phyloP scores from a whole-genome alignment of 2,888 invertebrate species.

The Allolobophora icterica region DNA sequence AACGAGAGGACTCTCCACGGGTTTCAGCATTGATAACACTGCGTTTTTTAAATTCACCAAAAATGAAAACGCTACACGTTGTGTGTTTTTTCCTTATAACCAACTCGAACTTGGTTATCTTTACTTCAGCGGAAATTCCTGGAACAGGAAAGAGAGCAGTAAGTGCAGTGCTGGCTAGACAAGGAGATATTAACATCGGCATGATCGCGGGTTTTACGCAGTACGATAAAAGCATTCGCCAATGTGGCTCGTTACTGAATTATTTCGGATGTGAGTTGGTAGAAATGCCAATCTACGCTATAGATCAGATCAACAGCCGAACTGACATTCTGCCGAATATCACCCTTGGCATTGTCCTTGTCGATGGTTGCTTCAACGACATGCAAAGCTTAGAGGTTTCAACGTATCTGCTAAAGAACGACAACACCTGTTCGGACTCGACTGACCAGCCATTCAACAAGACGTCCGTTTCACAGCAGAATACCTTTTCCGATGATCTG shows the following conservation, averaged over 20 bases:
- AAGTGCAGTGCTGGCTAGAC: not conserved
- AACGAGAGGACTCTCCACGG: not conserved
- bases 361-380: conserved; percentile 3
- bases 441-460: not conserved
- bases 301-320: not conserved
- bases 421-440: not conserved
- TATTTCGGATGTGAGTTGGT: not conserved
- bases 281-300: not conserved
- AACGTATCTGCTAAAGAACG: not conserved
- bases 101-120: not conserved
- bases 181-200: not conserved
- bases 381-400: not conserved
- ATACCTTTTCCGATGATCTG: not conserved
- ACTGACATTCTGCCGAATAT: not conserved
- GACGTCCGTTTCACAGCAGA: not conserved
- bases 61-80: not conserved
- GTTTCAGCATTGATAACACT: not conserved
- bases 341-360: not conserved
- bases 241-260: not conserved
- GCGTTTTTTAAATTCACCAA: not conserved
- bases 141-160: not conserved
- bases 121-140: not conserved
- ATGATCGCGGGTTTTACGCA: not conserved
- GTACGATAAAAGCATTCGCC: not conserved
- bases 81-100: not conserved